These are phyloP conservation scores for Tetragonula carbonaria DNA, from an alignment of 2,888 invertebrate genomes.

Conservation along the genomic window DNA sequence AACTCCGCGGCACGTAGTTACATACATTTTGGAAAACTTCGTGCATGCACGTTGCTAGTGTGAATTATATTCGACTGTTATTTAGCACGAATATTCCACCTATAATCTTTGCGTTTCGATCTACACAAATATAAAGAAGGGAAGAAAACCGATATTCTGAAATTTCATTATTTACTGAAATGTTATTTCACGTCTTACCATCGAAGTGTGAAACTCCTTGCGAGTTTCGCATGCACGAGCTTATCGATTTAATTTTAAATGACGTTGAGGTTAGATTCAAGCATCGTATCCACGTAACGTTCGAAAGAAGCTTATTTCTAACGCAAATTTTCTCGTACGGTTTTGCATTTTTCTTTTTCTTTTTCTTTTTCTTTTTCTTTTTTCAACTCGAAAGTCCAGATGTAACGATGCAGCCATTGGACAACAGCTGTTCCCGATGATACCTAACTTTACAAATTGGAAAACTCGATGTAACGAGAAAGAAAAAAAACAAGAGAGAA, in stretches of 20 bases:
- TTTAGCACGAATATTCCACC: background rate
- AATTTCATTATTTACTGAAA: background rate
- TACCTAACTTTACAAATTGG: background rate
- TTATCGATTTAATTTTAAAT: background rate
- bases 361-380: too few species aligned
- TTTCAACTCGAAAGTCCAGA: background rate
- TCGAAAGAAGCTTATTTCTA: background rate
- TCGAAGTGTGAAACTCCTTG: background rate
- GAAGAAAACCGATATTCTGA: constrained; percentile 1
- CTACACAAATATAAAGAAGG: constrained; percentile 19
- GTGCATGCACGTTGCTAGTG: background rate
- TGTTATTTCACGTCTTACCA: background rate
- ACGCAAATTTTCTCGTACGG: too few species aligned
- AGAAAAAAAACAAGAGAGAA: background rate
- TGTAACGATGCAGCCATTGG: background rate
- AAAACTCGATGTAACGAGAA: too few species aligned
- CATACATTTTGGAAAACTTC: constrained; percentile 24
- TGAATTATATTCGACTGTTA: constrained; percentile 2
- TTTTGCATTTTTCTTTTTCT: background rate
- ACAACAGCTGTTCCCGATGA: too few species aligned
- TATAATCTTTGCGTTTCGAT: background rate
- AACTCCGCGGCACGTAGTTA: background rate
- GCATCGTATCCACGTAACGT: background rate
- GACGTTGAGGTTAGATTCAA: background rate
- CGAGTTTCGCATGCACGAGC: background rate